phyloP scores from a whole-genome alignment of 2,888 invertebrate species.

The Dryadula phaetusa region DNA sequence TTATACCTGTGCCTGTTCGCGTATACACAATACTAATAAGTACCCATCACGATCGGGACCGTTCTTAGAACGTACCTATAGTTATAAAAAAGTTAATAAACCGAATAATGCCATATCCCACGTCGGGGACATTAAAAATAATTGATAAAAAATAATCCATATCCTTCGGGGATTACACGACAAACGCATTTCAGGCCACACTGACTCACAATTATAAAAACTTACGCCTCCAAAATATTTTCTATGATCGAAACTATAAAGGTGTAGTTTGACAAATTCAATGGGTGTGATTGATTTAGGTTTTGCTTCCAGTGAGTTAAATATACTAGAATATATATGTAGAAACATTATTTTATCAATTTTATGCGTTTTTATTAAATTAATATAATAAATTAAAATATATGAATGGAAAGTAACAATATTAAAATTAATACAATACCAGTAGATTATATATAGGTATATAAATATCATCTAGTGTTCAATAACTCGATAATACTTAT shows the following conservation, averaged over 20 bases:
- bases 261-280: slow-evolving; percentile 56
- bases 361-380: neutral
- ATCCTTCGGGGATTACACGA: slow-evolving; percentile 82
- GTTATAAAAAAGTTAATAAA: slow-evolving; percentile 45
- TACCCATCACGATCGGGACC: slow-evolving; percentile 15
- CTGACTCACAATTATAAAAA: slow-evolving; percentile 68
- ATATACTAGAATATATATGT: neutral
- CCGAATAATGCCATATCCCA: slow-evolving; percentile 65
- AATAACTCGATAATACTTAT: no score
- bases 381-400: no score
- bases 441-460: no score
- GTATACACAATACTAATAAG: neutral
- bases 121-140: slow-evolving; percentile 68
- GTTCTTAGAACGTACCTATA: slow-evolving; percentile 7
- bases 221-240: slow-evolving; percentile 52
- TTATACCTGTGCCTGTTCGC: slow-evolving; percentile 11
- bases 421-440: no score
- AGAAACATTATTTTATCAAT: neutral
- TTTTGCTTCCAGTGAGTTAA: neutral
- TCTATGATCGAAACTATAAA: slow-evolving; percentile 46
- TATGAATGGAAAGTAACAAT: no score
- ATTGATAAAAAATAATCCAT: slow-evolving; percentile 76
- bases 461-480: no score
- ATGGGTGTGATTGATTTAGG: slow-evolving; percentile 60
- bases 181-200: slow-evolving; percentile 83